Evolutionary conservation across 92 coral and sea anemone species (phyloP).

Genomic region (Epizoanthus rinbou): DNA sequence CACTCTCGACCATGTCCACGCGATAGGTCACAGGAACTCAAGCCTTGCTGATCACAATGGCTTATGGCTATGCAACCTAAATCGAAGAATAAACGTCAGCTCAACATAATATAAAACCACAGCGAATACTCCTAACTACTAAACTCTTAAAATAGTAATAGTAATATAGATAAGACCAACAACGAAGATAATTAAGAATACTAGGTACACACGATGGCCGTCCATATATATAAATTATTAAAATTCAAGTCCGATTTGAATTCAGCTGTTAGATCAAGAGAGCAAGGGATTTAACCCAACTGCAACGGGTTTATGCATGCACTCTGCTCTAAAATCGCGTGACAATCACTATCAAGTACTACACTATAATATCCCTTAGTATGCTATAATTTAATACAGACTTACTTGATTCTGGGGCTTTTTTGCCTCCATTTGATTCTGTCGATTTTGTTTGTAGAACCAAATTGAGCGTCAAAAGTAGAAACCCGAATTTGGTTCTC

Average conservation of each 20-base stretch:
- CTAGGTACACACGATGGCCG: background rate
- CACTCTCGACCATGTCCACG: slow-evolving; percentile 7
- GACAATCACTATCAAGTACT: background rate
- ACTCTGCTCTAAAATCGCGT: background rate
- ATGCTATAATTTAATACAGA: background rate
- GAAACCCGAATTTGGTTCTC: slow-evolving; percentile 22
- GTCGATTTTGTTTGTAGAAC: slow-evolving; percentile 18
- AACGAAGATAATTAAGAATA: background rate
- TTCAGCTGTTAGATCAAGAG: too few relatives aligned
- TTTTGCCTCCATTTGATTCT: slow-evolving; percentile 6
- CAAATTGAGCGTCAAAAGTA: slow-evolving; percentile 29
- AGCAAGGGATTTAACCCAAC: background rate
- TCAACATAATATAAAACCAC: background rate
- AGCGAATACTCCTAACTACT: background rate
- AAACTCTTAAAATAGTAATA: background rate
- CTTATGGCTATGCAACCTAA: slow-evolving; percentile 22
- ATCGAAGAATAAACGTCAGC: background rate
- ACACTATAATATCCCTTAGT: too few relatives aligned
- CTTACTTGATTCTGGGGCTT: slow-evolving; percentile 20
- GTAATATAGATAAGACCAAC: too few relatives aligned
- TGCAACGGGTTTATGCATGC: background rate
- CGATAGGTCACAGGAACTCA: background rate
- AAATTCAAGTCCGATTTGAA: background rate
- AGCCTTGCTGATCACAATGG: background rate
- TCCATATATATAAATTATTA: too few relatives aligned